Evolutionary conservation across 1,140 invertebrate genomes (phyloP), one percentile per base, ranked within the genome.

Genomic region (Luehdorfia chinensis): DNA sequence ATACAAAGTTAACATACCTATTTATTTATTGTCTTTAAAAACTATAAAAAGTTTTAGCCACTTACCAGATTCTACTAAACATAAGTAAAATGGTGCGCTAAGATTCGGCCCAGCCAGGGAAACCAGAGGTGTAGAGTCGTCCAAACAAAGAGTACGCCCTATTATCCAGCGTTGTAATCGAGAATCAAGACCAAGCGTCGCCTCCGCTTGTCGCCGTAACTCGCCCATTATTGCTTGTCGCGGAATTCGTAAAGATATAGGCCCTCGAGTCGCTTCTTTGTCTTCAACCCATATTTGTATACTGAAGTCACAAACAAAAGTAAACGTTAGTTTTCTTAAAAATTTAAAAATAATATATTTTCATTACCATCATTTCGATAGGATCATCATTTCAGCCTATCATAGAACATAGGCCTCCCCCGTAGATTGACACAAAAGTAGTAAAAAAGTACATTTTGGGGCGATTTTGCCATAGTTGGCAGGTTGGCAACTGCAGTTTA

Each of bases 121-220:
- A 3, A 45, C 15, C 8, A 78, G 50, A 2, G 57, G 49, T 13
- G 73, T 61, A 25, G 59, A 56, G 18, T 75, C 68, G 47, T 73
- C 58, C 9, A 62, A 65, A 59, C 75, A 84, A 34, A 76, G 63
- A 23, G 59, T 70, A 46, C 59, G 67, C 7, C 79, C 84, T 52
- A 77, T 66, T 37, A 81, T 79, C 78, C 77, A 84, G 5, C 75
- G 65, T 50, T 78, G 77, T 15, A 91, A 88, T 8, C 89, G 72
- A 18, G 88, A 73, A 19, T 66, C 64, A 7, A 84, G 37, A 3
- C 73, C 76, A 7, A 84, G 51, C 6, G 58, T 45, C 1, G 34
- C 52, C 43, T 71, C 63, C 11, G 75, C 79, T 50, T 66, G 59
- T 4, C 47, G 57, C 15, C 71, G 61, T 31, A 86, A 49, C 16